Percentiles rank a stretch among this genome's conserved stretches.
Evolutionary conservation across 2,797 vertebrate genomes (phyloP).

Genomic region (Loriculus beryllinus): DNA sequence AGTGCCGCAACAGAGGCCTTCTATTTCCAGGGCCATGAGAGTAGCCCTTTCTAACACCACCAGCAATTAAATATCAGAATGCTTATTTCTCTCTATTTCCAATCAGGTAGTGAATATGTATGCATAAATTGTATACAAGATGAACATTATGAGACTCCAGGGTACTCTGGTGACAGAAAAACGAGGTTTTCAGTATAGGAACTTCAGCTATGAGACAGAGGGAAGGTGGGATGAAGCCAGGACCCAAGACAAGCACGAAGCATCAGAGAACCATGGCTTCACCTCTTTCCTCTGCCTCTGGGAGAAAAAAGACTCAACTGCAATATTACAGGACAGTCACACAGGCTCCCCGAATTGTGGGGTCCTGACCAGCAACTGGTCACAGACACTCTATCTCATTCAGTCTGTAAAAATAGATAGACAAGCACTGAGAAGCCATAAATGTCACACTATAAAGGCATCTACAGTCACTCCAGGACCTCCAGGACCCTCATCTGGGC

Average conservation of each 20-base stretch:
- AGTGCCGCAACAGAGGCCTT: neutral
- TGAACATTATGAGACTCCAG: neutral
- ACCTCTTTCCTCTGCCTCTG: neutral
- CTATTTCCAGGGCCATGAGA: neutral
- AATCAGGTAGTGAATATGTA: neutral
- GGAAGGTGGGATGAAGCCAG: neutral
- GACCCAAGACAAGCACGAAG: neutral
- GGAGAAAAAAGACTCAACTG: neutral
- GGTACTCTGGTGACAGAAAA: neutral
- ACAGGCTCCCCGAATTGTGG: neutral
- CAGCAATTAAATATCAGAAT: neutral
- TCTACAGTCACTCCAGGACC: neutral
- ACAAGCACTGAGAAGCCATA: neutral
- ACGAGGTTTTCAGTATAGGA: neutral
- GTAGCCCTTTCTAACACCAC: neutral
- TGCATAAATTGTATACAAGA: neutral
- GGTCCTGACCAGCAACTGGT: neutral
- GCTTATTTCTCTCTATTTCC: neutral
- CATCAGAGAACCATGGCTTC: neutral
- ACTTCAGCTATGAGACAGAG: neutral
- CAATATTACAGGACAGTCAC: neutral
- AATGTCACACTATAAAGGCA: neutral
- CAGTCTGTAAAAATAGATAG: neutral
- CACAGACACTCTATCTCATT: neutral
- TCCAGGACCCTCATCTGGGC: neutral